Percentiles rank a stretch among this genome's conserved stretches.
These are phyloP conservation scores for Amphimedon queenslandica DNA, from an alignment of 37 sponge, comb jelly and placozoan genomes.

Conservation along the genomic window DNA sequence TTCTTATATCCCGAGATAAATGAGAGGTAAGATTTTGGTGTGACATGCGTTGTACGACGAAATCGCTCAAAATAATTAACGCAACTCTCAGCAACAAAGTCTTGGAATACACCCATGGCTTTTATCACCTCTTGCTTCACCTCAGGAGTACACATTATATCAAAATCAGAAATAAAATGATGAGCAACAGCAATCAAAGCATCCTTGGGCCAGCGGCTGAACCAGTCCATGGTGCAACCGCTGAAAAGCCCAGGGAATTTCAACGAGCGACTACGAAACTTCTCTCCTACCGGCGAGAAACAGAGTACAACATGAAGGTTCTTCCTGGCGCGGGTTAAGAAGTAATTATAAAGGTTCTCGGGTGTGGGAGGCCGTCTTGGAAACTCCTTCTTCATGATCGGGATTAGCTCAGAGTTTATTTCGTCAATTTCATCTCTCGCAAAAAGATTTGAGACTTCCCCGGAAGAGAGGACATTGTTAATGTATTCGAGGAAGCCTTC, in stretches of 20 bases:
- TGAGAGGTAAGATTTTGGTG: slow-evolving; percentile 98
- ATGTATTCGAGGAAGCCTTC: slow-evolving; percentile 99
- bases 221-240: slow-evolving; percentile 99
- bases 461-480: slow-evolving; percentile 98
- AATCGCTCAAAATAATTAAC: slow-evolving; percentile 92
- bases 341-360: slow-evolving; percentile 97
- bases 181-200: slow-evolving; percentile 97
- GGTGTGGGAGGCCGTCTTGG: slow-evolving; percentile 95
- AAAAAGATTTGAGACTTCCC: slow-evolving; percentile 97
- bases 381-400: slow-evolving; percentile 97
- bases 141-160: slow-evolving; percentile 76
- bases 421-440: slow-evolving; percentile 98
- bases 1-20: slow-evolving; percentile 91
- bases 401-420: slow-evolving; percentile 85
- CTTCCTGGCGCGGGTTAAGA: slow-evolving; percentile 86
- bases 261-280: slow-evolving; percentile 93
- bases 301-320: slow-evolving; percentile 99
- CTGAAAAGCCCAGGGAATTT: slow-evolving; percentile 99
- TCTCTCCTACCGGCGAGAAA: slow-evolving; percentile 99
- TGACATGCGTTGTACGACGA: slow-evolving; percentile 96
- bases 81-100: slow-evolving; percentile 97
- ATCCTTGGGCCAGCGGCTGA: slow-evolving; percentile 99
- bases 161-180: slow-evolving; percentile 84
- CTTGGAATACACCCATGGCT: slow-evolving; percentile 97
- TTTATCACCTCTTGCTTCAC: slow-evolving; percentile 87